phyloP scores from a whole-genome alignment of 2,113 vertebrate genomes.

The Rafetus swinhoei region DNA sequence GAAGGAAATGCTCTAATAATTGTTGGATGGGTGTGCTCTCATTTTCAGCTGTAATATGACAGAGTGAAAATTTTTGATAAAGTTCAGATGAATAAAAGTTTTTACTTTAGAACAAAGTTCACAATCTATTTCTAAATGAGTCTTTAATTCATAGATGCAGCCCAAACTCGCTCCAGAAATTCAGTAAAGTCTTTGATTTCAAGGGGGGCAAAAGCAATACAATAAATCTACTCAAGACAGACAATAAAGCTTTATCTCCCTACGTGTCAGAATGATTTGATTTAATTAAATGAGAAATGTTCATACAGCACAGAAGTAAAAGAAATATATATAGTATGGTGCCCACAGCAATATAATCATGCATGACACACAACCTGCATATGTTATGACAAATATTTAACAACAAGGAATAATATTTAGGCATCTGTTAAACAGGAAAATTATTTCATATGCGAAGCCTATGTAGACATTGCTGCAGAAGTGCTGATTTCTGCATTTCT shows the following conservation, averaged over 20 bases:
- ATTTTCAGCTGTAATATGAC: conserved; percentile 81
- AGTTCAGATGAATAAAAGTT: background rate
- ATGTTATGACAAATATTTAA: background rate
- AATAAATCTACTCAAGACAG: background rate
- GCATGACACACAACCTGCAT: background rate
- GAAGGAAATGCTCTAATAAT: conserved; percentile 94
- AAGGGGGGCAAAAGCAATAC: background rate
- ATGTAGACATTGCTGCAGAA: background rate
- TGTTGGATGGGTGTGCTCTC: conserved; percentile 95
- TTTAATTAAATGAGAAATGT: background rate
- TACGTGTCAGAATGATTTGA: background rate
- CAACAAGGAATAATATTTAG: background rate
- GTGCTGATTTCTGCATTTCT: background rate
- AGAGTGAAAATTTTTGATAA: background rate
- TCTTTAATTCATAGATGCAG: background rate
- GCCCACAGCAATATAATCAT: background rate
- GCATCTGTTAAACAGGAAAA: background rate
- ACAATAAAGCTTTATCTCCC: background rate
- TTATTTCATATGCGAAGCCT: background rate
- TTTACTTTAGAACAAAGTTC: background rate
- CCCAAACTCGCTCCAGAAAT: background rate
- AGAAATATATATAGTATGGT: background rate
- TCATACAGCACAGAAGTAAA: background rate
- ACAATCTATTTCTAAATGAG: background rate
- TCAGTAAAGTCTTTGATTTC: background rate